phyloP scores from a whole-genome alignment of 2,888 invertebrate genomes.

The Drosophila melanosoma region DNA sequence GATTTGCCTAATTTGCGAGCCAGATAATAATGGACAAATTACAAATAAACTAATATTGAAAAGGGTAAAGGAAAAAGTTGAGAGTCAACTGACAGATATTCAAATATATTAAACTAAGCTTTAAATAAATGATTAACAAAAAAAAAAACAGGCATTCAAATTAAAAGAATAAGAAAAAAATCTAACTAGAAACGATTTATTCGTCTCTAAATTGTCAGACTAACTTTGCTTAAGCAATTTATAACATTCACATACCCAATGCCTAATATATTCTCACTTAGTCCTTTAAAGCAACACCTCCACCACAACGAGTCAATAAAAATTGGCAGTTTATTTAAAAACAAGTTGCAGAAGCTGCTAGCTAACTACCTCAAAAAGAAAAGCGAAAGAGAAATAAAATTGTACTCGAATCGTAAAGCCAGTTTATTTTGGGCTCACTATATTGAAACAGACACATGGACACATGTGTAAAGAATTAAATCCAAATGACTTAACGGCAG shows the following conservation, averaged over 20 bases:
- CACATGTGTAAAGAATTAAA: constrained; percentile 37
- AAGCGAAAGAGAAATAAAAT: background rate
- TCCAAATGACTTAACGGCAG: constrained; percentile 28
- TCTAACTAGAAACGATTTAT: background rate
- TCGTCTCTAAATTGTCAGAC: background rate
- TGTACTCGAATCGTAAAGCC: constrained; percentile 10
- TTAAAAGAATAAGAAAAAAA: background rate
- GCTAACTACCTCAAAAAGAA: background rate
- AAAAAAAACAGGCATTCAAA: background rate
- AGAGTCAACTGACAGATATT: background rate
- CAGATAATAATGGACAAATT: constrained; percentile 56
- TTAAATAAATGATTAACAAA: background rate
- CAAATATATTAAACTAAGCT: background rate
- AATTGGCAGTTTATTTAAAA: background rate
- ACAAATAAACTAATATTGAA: constrained; percentile 13
- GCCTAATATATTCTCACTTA: background rate
- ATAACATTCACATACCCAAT: background rate
- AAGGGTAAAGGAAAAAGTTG: constrained; percentile 6
- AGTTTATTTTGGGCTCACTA: constrained; percentile 13
- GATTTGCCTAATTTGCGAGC: constrained; percentile 54
- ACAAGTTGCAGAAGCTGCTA: background rate
- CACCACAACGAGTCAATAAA: background rate
- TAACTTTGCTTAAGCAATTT: background rate
- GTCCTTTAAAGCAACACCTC: background rate
- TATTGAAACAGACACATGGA: constrained; percentile 22